Conservation (phyloP, 2,113 vertebrate genomes). For the Cygnus atratus region DNA sequence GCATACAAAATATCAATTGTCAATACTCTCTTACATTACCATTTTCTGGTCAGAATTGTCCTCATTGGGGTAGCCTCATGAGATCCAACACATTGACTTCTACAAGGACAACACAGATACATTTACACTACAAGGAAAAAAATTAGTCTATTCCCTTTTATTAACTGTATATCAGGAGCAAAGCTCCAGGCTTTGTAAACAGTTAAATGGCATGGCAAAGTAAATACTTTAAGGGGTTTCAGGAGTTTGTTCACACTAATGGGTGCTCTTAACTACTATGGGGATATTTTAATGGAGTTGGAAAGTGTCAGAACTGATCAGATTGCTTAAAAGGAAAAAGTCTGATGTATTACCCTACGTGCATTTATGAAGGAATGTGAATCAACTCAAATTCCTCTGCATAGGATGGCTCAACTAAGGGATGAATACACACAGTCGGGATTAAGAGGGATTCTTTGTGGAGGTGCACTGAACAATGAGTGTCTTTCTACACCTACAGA, state of each 20-base stretch:
- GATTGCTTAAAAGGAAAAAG: background rate
- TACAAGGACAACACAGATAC: background rate
- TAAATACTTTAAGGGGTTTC: background rate
- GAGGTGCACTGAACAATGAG: background rate
- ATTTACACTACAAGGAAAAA: background rate
- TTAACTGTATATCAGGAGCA: background rate
- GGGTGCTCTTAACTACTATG: background rate
- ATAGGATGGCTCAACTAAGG: background rate
- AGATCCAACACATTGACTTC: background rate
- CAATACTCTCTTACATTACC: background rate
- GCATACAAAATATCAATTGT: background rate
- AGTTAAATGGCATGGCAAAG: background rate
- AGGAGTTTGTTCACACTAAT: background rate
- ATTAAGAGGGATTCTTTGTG: slow-evolving; percentile 29
- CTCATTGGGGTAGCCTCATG: fast-evolving
- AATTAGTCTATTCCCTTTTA: background rate
- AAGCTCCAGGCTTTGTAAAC: background rate
- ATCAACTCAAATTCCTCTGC: slow-evolving; percentile 4
- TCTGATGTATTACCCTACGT: background rate
- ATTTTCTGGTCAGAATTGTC: background rate
- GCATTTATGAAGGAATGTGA: slow-evolving; percentile 1
- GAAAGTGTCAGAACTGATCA: background rate
- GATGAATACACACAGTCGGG: background rate
- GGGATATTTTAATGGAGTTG: background rate
- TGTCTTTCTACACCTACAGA: background rate